Base-by-base conservation (phyloP, 2,113 vertebrate genomes). In the Tapirus terrestris region DNA sequence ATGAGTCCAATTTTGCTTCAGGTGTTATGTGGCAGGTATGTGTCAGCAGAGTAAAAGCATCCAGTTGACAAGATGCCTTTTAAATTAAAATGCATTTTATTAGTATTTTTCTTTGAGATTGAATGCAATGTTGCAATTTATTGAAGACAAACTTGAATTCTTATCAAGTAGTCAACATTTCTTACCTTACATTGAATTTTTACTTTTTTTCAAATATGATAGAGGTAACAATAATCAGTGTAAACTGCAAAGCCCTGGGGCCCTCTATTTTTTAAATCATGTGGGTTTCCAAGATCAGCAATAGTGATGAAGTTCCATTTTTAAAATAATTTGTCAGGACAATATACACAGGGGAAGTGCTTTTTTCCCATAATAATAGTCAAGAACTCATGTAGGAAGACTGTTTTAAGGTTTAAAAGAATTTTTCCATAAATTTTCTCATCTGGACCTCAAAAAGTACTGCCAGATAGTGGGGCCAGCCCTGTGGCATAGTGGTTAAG, bases 51-150 rank as follows among this genome's bases (percentile, higher is more conserved):
- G 2, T 67, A 94, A 97, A 98, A 91, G 2, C 21, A 70, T 89
- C 90, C 95, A 43, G 20, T 12, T 88, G 61, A 96, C 39, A 98
- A 97, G 3, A 8, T 79, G 77, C 6, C 36, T 43, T 96, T 97
- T 7, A 85, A 97, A 94, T 92, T 58, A 93, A 80, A 77, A 77
- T 76, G 8, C 13, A 73, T 65, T 96, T 97, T 97, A 61, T 96
- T 51, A 81, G 2, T 2, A 5, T 8, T 94, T 77, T 95, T 97
- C 89, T 89, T 97, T 61, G 63, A 5, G 10, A 86, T 12, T 91
- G 43, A 70, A 97, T 75, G 45, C 6, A 27, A 0, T 80, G 87
- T 39, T 70, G 53, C 11, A 85, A 85, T 93, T 91, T 60, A 23
- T 61, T 63, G 70, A 94, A 92, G 75, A 48, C 9, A 92, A 95